These are phyloP conservation scores for Stichopus chloronotus DNA, from an alignment of 35 echinoderm and acorn worm species.

Conservation along the genomic window DNA sequence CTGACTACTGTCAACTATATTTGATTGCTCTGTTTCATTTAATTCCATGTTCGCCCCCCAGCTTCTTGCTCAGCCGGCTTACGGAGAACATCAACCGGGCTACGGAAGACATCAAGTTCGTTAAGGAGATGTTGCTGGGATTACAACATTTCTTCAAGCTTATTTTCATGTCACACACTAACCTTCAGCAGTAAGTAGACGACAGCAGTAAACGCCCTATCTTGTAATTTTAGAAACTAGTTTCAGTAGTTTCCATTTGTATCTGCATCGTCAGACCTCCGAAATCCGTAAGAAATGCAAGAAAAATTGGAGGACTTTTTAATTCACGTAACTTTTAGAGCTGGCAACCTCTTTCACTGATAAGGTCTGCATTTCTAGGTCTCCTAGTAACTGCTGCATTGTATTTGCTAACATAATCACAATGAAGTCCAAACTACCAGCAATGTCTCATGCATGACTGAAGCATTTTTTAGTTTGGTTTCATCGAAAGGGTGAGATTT, in stretches of 20 bases:
- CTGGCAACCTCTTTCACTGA: no score
- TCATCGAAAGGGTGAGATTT: no score
- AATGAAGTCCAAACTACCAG: no score
- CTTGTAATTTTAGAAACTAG: not conserved
- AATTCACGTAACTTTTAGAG: no score
- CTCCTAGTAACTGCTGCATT: no score
- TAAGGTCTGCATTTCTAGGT: no score
- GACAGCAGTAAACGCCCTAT: not conserved
- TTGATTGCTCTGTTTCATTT: no score
- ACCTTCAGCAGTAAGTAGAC: conserved; percentile 75
- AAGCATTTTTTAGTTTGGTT: no score
- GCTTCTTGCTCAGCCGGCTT: conserved; percentile 72
- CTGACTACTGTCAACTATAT: no score
- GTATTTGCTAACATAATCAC: no score
- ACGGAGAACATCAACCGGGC: conserved; percentile 73
- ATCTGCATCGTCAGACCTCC: not conserved
- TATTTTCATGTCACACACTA: conserved; percentile 84
- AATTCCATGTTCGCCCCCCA: conserved; percentile 25
- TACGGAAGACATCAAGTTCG: conserved; percentile 29
- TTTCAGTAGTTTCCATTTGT: not conserved
- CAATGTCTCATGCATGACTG: no score
- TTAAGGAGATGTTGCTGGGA: conserved; percentile 68
- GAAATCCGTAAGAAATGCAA: not conserved
- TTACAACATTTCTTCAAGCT: conserved; percentile 92
- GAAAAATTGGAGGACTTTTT: no score